phyloP scores from a whole-genome alignment of 2,888 invertebrate genomes.

The Blastobasis lacticolella region DNA sequence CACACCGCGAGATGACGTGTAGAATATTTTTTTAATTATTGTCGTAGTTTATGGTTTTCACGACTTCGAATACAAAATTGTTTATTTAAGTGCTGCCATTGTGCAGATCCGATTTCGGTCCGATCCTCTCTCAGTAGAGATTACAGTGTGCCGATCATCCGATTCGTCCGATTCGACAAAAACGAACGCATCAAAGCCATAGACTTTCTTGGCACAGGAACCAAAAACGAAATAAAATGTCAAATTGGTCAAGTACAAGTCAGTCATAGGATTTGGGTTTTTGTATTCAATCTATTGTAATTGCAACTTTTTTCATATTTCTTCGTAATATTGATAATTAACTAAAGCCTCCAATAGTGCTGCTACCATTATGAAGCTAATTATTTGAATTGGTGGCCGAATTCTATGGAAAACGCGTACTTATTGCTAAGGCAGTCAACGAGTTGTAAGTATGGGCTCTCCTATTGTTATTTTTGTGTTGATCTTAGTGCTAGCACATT shows the following conservation, averaged over 20 bases:
- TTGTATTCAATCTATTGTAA: slow-evolving; percentile 12
- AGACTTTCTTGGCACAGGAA: background rate
- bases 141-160: too few species aligned
- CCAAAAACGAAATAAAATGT: slow-evolving; percentile 13
- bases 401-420: slow-evolving; percentile 57
- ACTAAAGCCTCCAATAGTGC: slow-evolving; percentile 16
- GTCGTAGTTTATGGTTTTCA: background rate
- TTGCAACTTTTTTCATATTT: slow-evolving; percentile 14
- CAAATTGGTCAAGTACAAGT: slow-evolving; percentile 41
- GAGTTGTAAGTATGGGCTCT: slow-evolving; percentile 47
- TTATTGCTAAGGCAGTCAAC: slow-evolving; percentile 42
- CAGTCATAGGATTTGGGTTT: slow-evolving; percentile 19
- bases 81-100: too few species aligned
- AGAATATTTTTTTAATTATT: slow-evolving; percentile 23
- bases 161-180: too few species aligned
- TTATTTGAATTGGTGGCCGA: slow-evolving; percentile 35
- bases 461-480: slow-evolving; percentile 30
- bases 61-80: too few species aligned
- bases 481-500: slow-evolving; percentile 31
- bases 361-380: slow-evolving; percentile 36
- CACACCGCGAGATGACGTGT: slow-evolving; percentile 49
- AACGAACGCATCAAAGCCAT: background rate
- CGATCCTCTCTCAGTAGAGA: too few species aligned
- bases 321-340: slow-evolving; percentile 19
- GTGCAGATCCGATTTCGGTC: too few species aligned